These are phyloP conservation scores for Aeoliscus strigatus DNA, from an alignment of 2,797 vertebrate genomes.

Conservation along the genomic window DNA sequence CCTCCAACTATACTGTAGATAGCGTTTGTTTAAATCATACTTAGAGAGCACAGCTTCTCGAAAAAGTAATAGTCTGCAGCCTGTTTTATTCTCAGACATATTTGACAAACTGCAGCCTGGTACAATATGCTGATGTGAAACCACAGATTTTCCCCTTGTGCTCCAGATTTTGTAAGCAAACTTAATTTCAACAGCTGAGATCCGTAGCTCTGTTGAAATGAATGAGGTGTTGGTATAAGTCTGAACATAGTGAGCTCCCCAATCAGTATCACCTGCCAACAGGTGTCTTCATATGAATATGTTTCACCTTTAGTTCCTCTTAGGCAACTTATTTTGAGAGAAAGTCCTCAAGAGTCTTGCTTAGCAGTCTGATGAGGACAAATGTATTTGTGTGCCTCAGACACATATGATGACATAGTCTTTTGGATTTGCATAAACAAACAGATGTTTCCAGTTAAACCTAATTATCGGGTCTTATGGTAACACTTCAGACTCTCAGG, in stretches of 20 bases:
- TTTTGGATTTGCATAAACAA: slow-evolving; percentile 7
- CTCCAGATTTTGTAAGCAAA: slow-evolving; percentile 51
- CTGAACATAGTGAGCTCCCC: neutral
- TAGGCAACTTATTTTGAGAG: no score
- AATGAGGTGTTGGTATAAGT: slow-evolving; percentile 19
- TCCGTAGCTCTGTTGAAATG: slow-evolving; percentile 25
- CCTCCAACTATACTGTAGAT: no score
- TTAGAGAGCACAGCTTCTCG: no score
- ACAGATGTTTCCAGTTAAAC: slow-evolving; percentile 43
- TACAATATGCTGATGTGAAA: slow-evolving; percentile 25
- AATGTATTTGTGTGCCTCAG: slow-evolving; percentile 1
- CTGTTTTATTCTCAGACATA: no score
- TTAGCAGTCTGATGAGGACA: slow-evolving; percentile 4
- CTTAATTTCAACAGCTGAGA: slow-evolving; percentile 26
- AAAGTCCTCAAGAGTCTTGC: slow-evolving; percentile 5
- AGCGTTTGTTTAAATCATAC: no score
- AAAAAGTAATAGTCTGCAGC: no score
- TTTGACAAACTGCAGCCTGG: no score
- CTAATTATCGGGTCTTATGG: slow-evolving; percentile 7
- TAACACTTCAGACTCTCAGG: slow-evolving; percentile 21
- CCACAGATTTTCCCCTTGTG: slow-evolving; percentile 5
- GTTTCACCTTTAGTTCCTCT: neutral
- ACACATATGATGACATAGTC: slow-evolving; percentile 8
- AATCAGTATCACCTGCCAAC: slow-evolving; percentile 10
- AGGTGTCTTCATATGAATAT: slow-evolving; percentile 10